A percentile compares a stretch with the other conserved stretches of the same genome.
Conservation (phyloP, 2,888 invertebrate species). For the Alloplasta piceator region DNA sequence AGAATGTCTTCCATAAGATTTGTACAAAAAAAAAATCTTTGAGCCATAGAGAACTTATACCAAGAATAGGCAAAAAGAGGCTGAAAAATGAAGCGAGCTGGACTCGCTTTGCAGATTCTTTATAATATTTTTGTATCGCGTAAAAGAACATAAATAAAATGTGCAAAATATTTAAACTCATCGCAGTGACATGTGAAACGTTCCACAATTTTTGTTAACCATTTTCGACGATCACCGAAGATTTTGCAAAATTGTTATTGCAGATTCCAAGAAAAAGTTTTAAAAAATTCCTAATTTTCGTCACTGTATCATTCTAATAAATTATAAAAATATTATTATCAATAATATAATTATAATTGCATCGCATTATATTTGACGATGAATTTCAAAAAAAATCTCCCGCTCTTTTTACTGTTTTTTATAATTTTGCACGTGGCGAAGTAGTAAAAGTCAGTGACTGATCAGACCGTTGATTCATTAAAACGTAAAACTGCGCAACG, state of each 20-base stretch:
- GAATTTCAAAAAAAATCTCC: too few relatives aligned
- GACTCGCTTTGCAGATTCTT: constrained; percentile 22
- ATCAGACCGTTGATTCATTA: not conserved
- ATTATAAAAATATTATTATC: too few relatives aligned
- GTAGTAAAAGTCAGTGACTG: constrained; percentile 20
- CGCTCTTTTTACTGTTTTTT: too few relatives aligned
- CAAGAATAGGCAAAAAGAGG: constrained; percentile 24
- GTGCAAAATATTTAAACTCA: constrained; percentile 15
- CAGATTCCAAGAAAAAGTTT: too few relatives aligned
- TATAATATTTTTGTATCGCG: constrained; percentile 38
- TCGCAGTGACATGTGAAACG: too few relatives aligned
- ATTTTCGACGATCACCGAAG: not conserved
- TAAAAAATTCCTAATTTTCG: too few relatives aligned
- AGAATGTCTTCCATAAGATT: not conserved
- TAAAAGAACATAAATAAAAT: constrained; percentile 7
- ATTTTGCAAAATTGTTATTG: not conserved
- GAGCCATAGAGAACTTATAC: not conserved
- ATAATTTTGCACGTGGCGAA: not conserved
- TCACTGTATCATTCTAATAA: too few relatives aligned
- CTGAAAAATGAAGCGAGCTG: constrained; percentile 52
- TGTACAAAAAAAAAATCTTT: not conserved
- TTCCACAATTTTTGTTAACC: too few relatives aligned
- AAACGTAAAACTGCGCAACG: not conserved
- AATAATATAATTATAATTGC: too few relatives aligned
- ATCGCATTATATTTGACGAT: too few relatives aligned